phyloP scores from a whole-genome alignment of 1,140 invertebrate genomes.

The Goniozus legneri region DNA sequence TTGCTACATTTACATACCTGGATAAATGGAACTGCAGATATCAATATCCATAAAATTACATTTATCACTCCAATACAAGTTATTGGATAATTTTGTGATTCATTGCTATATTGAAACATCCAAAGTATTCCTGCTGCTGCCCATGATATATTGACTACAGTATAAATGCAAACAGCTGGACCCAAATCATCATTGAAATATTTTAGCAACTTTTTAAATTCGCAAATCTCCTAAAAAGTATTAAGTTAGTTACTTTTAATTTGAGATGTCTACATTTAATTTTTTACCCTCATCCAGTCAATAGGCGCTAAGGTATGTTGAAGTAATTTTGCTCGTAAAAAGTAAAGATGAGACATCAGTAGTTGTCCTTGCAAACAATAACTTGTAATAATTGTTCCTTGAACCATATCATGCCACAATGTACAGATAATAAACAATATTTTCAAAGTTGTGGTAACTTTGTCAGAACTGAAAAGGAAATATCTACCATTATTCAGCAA shows the following conservation, averaged over 20 bases:
- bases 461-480: conserved; percentile 50
- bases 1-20: conserved; percentile 54
- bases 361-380: conserved; percentile 78
- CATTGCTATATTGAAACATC: conserved; percentile 60
- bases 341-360: conserved; percentile 67
- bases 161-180: conserved; percentile 70
- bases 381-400: conserved; percentile 73
- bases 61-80: conserved; percentile 63
- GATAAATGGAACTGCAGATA: conserved; percentile 66
- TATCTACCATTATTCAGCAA: conserved; percentile 1
- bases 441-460: conserved; percentile 55
- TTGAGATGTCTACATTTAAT: not conserved
- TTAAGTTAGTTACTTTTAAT: conserved; percentile 1
- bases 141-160: conserved; percentile 70
- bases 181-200: conserved; percentile 72
- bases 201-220: conserved; percentile 70
- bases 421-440: conserved; percentile 65
- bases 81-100: conserved; percentile 55
- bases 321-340: conserved; percentile 66
- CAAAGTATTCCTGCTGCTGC: conserved; percentile 65
- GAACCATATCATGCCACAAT: conserved; percentile 72
- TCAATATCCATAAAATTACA: conserved; percentile 65
- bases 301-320: conserved; percentile 66
- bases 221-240: conserved; percentile 63
- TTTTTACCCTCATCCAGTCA: conserved; percentile 69